A percentile compares a stretch with the other conserved stretches of the same genome.
Conservation (phyloP, 2,888 invertebrate species). For the Ophioninae sp. region DNA sequence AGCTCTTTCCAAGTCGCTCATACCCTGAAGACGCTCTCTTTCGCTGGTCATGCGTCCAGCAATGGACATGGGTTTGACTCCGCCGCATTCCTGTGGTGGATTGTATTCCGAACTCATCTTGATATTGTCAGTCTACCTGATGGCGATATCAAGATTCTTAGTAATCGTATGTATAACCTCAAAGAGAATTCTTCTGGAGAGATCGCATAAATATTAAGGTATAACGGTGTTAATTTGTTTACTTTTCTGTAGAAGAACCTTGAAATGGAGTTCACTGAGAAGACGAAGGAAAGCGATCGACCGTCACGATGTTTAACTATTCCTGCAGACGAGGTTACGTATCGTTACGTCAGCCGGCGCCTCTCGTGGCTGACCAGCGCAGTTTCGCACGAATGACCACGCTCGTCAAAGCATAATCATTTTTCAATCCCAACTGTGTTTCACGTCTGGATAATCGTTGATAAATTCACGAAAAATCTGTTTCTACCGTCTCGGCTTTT, state of each 20-base stretch:
- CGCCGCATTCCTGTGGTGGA: constrained; percentile 77
- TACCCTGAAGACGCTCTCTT: constrained; percentile 91
- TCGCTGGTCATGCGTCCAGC: constrained; percentile 89
- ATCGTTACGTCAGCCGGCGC: constrained; percentile 48
- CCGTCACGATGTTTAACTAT: neutral
- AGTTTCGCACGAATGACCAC: neutral
- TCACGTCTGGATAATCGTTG: neutral
- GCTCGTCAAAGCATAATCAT: constrained; percentile 9
- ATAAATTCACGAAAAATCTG: neutral
- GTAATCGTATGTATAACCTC: neutral
- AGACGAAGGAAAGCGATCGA: neutral
- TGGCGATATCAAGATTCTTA: neutral
- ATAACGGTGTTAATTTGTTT: neutral
- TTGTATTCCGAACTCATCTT: constrained; percentile 55
- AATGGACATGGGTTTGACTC: constrained; percentile 88
- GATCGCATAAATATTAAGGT: neutral
- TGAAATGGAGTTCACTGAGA: neutral
- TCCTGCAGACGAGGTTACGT: constrained; percentile 54
- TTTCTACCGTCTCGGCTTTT: neutral
- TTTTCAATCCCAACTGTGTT: neutral
- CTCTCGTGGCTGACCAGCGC: neutral
- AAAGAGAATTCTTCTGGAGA: neutral
- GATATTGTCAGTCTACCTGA: constrained; percentile 1
- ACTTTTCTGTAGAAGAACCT: neutral
- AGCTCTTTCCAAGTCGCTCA: constrained; percentile 92